Percentiles rank a stretch among this genome's conserved stretches.
Conservation (phyloP, 2,888 invertebrate genomes). For the Lordiphosa fenestrarum region DNA sequence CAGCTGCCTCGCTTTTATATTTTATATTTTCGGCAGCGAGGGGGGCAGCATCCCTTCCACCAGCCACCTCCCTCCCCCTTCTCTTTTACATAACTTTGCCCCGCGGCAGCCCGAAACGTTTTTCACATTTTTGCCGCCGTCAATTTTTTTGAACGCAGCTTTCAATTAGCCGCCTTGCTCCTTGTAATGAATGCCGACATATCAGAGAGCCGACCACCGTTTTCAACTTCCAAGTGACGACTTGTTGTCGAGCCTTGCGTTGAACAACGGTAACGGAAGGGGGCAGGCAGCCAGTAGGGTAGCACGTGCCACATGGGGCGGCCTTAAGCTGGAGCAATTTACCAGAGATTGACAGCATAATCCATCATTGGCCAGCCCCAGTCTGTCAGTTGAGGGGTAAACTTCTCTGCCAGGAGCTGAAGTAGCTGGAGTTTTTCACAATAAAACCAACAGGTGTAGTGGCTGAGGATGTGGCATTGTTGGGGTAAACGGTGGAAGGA, state of each 20-base stretch:
- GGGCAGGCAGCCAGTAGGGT: constrained; percentile 18
- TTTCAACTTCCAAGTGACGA: constrained; percentile 46
- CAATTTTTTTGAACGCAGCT: constrained; percentile 66
- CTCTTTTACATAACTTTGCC: constrained; percentile 61
- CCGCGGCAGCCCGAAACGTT: constrained; percentile 33
- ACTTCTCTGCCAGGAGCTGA: neutral
- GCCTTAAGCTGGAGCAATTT: constrained; percentile 66
- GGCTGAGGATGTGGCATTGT: constrained; percentile 18
- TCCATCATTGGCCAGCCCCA: constrained; percentile 54
- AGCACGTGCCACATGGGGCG: constrained; percentile 46
- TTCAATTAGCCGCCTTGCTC: constrained; percentile 71
- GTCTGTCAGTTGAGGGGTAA: constrained; percentile 12
- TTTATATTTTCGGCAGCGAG: constrained; percentile 25
- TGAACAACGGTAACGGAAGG: constrained; percentile 12
- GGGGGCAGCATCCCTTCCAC: constrained; percentile 28
- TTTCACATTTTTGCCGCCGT: constrained; percentile 55
- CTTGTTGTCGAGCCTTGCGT: constrained; percentile 42
- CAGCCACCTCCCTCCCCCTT: too few relatives aligned
- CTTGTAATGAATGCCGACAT: constrained; percentile 68
- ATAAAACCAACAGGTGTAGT: constrained; percentile 57
- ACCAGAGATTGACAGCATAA: constrained; percentile 72
- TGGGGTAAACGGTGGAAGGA: constrained; percentile 8
- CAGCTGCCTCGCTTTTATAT: constrained; percentile 63
- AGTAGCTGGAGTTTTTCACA: constrained; percentile 42
- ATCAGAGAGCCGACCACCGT: constrained; percentile 14